Evolutionary conservation across 2,113 vertebrate species (phyloP), one percentile per base, ranked within the genome.

Genomic region (Chrysemys picta): DNA sequence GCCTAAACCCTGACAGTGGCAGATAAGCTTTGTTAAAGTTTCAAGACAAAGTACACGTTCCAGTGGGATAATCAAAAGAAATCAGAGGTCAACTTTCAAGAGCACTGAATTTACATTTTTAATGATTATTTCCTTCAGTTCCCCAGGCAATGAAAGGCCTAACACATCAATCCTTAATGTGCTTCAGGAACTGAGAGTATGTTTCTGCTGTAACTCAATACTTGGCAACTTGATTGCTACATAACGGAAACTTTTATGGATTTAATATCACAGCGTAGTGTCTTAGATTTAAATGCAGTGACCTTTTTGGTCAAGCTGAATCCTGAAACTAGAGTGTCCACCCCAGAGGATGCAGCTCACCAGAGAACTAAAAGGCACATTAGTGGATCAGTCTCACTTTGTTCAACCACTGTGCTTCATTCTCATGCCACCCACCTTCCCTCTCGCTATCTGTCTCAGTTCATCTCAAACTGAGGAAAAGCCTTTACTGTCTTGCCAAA

Each of bases 361-460:
- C 4, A 72, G 65, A 89, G 57, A 86, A 95, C 82, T 1, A 80
- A 29, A 22, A 88, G 62, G 12, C 89, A 81, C 87, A 95, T 88
- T 91, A 96, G 95, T 93, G 79, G 75, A 94, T 96, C 88, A 92
- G 6, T 42, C 85, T 95, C 84, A 5, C 47, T 88, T 47, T 95
- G 87, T 91, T 95, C 93, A 87, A 52, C 75, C 1, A 0, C 10
- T 4, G 84, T 91, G 90, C 50, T 86, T 89, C 89, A 84, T 80
- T 84, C 82, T 93, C 62, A 86, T 57, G 90, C 94, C 72, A 72
- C 52, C 89, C 75, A 81, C 16, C 93, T 49, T 80, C 88, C 54
- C 88, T 93, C 69, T 80, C 89, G 56, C 86, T 79, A 86, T 86
- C 94, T 31, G 31, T 16, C 5, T 81, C 65, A 75, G 21, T 82